Evolutionary conservation across 1,140 invertebrate species (phyloP).

Genomic region (Yoshiicerus persimilis): DNA sequence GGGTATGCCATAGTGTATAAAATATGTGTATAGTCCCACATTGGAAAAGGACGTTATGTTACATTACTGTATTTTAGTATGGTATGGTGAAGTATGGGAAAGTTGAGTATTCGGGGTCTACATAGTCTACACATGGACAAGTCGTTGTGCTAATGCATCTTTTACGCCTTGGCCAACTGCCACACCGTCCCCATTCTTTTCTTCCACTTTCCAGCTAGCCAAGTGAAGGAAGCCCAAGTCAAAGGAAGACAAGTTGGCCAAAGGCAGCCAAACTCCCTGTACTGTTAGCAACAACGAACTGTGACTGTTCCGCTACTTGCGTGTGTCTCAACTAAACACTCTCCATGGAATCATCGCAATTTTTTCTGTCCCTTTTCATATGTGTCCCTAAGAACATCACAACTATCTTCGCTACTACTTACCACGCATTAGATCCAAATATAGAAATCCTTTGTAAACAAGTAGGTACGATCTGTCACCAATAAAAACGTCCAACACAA

Average conservation of each 20-base stretch:
- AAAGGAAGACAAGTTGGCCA: neutral
- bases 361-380: constrained; percentile 9
- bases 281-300: neutral
- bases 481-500: neutral
- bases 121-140: neutral
- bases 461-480: too few species aligned
- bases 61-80: neutral
- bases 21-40: neutral
- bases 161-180: constrained; percentile 14
- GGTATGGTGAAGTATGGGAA: neutral
- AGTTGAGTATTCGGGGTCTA: neutral
- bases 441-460: neutral
- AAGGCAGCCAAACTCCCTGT: neutral
- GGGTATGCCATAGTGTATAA: neutral
- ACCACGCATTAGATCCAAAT: neutral
- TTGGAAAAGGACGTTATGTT: neutral
- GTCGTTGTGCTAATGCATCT: constrained; percentile 6
- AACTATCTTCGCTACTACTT: neutral
- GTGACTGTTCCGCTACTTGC: constrained; percentile 17
- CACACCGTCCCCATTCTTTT: constrained; percentile 8
- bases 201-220: neutral
- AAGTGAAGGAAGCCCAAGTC: neutral
- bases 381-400: too few species aligned
- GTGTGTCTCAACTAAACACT: constrained; percentile 12
- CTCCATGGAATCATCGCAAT: neutral